phyloP scores from a whole-genome alignment of 2,797 vertebrate genomes.

The Coendou prehensilis region DNA sequence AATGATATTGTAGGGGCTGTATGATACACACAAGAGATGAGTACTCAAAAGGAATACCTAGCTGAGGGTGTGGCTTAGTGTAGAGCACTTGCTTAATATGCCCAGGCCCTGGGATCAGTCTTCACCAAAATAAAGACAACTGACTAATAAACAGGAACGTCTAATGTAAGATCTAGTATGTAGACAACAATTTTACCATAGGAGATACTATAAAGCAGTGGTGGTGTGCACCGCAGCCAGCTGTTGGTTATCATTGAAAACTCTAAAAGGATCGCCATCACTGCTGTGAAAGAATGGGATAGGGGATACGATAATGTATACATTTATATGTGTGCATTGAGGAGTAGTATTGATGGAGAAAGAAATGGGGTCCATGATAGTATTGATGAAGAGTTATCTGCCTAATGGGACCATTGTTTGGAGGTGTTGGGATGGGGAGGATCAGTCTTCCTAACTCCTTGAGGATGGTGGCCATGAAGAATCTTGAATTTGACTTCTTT shows the following conservation, averaged over 20 bases:
- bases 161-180: slow-evolving; percentile 48
- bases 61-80: neutral
- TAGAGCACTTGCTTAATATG: neutral
- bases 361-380: neutral
- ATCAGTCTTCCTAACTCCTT: slow-evolving; percentile 37
- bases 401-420: neutral
- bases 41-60: slow-evolving; percentile 25
- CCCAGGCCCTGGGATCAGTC: neutral
- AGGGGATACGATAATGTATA: neutral
- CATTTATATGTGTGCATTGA: neutral
- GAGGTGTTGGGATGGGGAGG: slow-evolving; percentile 6
- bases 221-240: neutral
- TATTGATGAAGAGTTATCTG: slow-evolving; percentile 47
- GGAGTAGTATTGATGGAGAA: slow-evolving; percentile 6
- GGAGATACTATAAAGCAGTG: slow-evolving; percentile 4
- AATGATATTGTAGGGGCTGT: slow-evolving; percentile 29
- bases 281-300: neutral
- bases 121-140: neutral
- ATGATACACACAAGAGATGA: slow-evolving; percentile 17
- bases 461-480: slow-evolving; percentile 22
- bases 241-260: neutral
- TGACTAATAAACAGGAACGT: neutral
- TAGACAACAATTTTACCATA: slow-evolving; percentile 20
- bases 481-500: neutral
- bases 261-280: neutral